phyloP scores from a whole-genome alignment of 2,113 vertebrate species.

The Cyprinodon variegatus region DNA sequence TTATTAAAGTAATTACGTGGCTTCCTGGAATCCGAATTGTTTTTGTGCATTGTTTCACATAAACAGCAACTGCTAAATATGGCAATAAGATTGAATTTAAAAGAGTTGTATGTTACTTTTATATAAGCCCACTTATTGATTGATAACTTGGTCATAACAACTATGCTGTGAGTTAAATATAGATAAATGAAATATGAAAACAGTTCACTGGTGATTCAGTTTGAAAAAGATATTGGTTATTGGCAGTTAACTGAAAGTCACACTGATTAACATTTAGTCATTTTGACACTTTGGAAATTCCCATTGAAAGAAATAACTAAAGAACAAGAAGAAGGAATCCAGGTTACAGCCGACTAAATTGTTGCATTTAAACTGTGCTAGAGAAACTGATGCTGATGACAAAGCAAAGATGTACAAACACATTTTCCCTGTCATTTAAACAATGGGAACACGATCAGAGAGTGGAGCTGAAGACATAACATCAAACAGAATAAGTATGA shows the following conservation, averaged over 20 bases:
- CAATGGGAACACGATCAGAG: background rate
- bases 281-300: no score
- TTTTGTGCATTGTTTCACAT: no score
- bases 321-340: background rate
- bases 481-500: background rate
- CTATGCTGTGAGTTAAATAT: background rate
- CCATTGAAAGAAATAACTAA: no score
- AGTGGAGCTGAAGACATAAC: background rate
- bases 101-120: background rate
- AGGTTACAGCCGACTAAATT: background rate
- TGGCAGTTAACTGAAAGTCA: background rate
- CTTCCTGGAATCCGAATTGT: no score
- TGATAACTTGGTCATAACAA: background rate
- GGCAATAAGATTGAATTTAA: no score
- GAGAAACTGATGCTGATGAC: background rate
- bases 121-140: background rate
- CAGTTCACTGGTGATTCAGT: background rate
- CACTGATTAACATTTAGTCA: no score
- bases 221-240: background rate
- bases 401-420: background rate
- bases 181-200: background rate
- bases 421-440: background rate
- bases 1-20: no score
- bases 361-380: background rate
- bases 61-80: no score